Evolutionary conservation across 2,888 invertebrate species (phyloP).

Genomic region (Scotopteryx bipunctaria): DNA sequence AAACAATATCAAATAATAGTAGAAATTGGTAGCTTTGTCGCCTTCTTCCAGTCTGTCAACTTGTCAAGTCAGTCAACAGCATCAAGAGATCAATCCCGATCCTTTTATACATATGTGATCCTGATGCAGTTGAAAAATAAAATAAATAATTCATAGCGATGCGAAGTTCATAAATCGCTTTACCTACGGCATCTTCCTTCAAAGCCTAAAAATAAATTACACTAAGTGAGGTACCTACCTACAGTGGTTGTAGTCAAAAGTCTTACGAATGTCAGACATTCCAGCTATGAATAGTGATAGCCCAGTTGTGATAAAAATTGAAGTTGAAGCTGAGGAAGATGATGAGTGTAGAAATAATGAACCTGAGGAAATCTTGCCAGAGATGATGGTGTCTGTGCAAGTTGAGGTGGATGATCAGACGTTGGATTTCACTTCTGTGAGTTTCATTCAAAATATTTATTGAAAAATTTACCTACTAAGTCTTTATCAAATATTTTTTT

Average conservation of each 20-base stretch:
- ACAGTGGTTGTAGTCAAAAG: too few species aligned
- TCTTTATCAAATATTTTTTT: not conserved
- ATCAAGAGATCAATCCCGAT: too few species aligned
- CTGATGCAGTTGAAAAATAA: not conserved
- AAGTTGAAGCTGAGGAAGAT: not conserved
- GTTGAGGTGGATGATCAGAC: conserved; percentile 36
- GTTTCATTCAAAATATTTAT: not conserved
- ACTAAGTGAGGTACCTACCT: too few species aligned
- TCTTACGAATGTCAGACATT: too few species aligned
- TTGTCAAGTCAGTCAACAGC: not conserved
- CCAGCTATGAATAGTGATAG: too few species aligned
- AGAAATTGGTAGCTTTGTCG: not conserved
- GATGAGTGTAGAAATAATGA: not conserved
- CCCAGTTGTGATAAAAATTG: not conserved
- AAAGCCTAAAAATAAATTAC: not conserved
- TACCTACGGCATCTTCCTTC: not conserved
- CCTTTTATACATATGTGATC: too few species aligned
- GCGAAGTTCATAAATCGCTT: too few species aligned
- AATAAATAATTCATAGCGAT: not conserved
- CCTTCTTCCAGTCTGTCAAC: too few species aligned
- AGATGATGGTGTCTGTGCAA: conserved; percentile 43
- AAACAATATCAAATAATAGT: too few species aligned
- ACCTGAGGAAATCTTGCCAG: conserved; percentile 12
- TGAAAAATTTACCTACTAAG: not conserved
- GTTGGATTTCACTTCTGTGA: conserved; percentile 10